Base-by-base conservation (phyloP, 2,888 invertebrate species). In the Ligdia adustata region DNA sequence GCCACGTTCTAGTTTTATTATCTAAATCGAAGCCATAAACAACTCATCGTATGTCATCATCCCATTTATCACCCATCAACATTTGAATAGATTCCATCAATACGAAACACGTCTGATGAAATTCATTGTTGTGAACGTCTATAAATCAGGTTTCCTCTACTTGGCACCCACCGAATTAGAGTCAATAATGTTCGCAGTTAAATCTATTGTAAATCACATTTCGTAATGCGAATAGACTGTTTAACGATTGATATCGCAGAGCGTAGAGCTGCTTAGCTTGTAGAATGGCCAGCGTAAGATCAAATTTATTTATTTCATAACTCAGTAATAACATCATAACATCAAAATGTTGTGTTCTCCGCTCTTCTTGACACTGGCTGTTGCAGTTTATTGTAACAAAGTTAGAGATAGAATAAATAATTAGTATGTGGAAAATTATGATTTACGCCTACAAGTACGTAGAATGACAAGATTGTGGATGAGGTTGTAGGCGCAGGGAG, bases 181-280 rank as follows among this genome's bases (percentile, higher is more conserved):
- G 16, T 20, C 54, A 44, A 49, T 45, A 48, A 34, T 50, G 54
- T 44, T 54, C 33, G 39, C 43, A 49, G 50, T 47, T 47, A 52
- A 54, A 52, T 52, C 24, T 14, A 45, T 51, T 54, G 51, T 57
- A 59, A 59, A 56, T 54, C 51, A 53, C 22, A 43, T 58, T 56
- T 38, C 47, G 51, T 47, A 56, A 56, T 43, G 34, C 18, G 41
- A 55, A 53, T 55, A 29, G 48, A 47, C 40, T 50, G 44, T 27
- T 52, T 35, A 39, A 46, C 57, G 52, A 54, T 60, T 53, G 56
- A 56, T 57, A 22, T 7, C 22, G 22, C 4, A 22, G 22, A 22
- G 2, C 7, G 2, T 4, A 1, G 7, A 1, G 7, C 2, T 22
- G 6, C 0, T n/a, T 22, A 7, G 22, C n/a, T n/a, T n/a, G 7